A percentile compares a stretch with the other conserved stretches of the same genome.
phyloP scores from a whole-genome alignment of 2,113 vertebrate genomes.

The Nyctibius bracteatus region DNA sequence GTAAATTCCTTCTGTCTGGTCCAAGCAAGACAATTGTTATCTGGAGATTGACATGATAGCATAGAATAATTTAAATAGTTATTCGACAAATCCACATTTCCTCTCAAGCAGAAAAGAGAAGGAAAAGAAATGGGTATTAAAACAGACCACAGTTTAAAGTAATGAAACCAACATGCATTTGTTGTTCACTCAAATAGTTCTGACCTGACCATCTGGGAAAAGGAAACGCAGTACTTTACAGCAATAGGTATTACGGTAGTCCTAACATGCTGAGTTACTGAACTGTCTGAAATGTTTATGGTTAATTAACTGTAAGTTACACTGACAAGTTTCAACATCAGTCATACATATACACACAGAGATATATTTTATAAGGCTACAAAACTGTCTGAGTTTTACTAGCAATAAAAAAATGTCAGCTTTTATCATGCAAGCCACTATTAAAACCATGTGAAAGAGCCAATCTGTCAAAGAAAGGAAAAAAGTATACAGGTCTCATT shows the following conservation, averaged over 20 bases:
- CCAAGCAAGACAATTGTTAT: not conserved
- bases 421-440: conserved; percentile 54
- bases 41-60: not conserved
- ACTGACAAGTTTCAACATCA: conserved; percentile 56
- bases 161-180: conserved; percentile 52
- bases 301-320: conserved; percentile 62
- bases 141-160: conserved; percentile 7
- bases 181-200: conserved; percentile 22
- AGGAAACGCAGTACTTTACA: conserved; percentile 15
- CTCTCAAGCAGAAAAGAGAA: not conserved
- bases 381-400: conserved; percentile 60
- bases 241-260: conserved; percentile 29
- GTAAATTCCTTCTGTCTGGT: conserved; percentile 9
- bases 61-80: conserved; percentile 21
- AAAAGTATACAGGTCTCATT: not conserved
- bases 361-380: conserved; percentile 54
- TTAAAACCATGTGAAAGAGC: conserved; percentile 48
- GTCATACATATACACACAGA: conserved; percentile 28
- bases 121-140: not conserved
- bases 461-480: conserved; percentile 31
- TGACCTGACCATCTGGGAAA: conserved; percentile 30
- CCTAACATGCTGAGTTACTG: conserved; percentile 44
- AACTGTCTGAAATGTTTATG: conserved; percentile 61
- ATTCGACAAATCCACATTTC: not conserved
- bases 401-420: conserved; percentile 59